These are phyloP conservation scores for Pantala flavescens DNA, from an alignment of 1,140 invertebrate species.

Conservation along the genomic window DNA sequence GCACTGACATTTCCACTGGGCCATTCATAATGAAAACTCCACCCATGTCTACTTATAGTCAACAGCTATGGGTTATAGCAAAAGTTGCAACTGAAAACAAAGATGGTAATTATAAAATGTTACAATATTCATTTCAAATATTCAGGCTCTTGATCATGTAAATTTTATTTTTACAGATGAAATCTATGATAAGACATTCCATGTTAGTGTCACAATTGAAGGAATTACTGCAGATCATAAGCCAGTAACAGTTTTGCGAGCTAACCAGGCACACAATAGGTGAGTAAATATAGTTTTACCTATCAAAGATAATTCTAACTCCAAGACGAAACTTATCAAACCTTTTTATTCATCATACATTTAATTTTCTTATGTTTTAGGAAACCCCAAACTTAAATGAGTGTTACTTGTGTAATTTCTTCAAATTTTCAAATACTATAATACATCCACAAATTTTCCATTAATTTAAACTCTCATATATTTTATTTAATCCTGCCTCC, in stretches of 20 bases:
- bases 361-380: neutral
- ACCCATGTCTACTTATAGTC: conserved; percentile 72
- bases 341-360: neutral
- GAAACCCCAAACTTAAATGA: neutral
- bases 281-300: conserved; percentile 27
- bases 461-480: no score
- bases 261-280: conserved; percentile 57
- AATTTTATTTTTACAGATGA: conserved; percentile 52
- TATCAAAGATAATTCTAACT: neutral
- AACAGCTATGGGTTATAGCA: conserved; percentile 87
- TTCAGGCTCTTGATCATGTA: neutral
- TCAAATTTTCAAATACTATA: no score
- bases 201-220: conserved; percentile 69
- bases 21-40: conserved; percentile 80
- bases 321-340: neutral
- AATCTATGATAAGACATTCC: conserved; percentile 77
- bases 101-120: conserved; percentile 51
- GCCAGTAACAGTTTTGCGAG: conserved; percentile 49
- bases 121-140: neutral
- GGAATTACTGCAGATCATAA: conserved; percentile 63
- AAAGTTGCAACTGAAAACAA: conserved; percentile 73
- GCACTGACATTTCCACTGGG: conserved; percentile 62
- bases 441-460: no score
- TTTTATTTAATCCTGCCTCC: no score
- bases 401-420: neutral